Percentiles rank a stretch among this genome's conserved stretches.
phyloP scores from a whole-genome alignment of 1,140 invertebrate genomes.

The Ephestia elutella region DNA sequence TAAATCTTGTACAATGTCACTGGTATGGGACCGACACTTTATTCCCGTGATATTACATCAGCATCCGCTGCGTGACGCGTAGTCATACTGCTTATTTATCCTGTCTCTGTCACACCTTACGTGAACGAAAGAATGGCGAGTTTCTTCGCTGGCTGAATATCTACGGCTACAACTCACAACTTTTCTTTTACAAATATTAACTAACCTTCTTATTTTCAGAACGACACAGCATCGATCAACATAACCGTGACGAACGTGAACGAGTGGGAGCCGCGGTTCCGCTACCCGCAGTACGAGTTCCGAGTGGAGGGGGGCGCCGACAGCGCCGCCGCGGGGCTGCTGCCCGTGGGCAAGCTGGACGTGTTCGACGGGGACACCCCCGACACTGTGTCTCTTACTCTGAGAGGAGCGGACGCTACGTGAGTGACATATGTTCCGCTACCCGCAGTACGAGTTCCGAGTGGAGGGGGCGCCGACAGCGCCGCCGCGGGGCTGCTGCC shows the following conservation, averaged over 20 bases:
- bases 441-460: slow-evolving; percentile 90
- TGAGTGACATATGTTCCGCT: slow-evolving; percentile 72
- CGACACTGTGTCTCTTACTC: slow-evolving; percentile 80
- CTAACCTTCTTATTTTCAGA: slow-evolving; percentile 74
- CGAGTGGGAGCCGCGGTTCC: slow-evolving; percentile 93
- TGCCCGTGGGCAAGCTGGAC: slow-evolving; percentile 80
- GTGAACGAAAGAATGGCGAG: no score
- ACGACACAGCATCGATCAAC: slow-evolving; percentile 82
- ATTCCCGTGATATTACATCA: no score
- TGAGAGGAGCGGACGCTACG: slow-evolving; percentile 83
- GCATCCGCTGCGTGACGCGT: no score
- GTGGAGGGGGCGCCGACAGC: slow-evolving; percentile 71
- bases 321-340: slow-evolving; percentile 38
- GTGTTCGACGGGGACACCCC: slow-evolving; percentile 87
- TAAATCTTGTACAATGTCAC: no score
- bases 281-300: slow-evolving; percentile 91
- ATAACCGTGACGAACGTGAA: slow-evolving; percentile 91
- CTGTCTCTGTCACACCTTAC: no score
- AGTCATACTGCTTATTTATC: no score
- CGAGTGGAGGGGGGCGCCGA: slow-evolving; percentile 74
- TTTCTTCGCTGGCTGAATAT: no score
- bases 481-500: slow-evolving; percentile 40
- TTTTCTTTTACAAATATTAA: no score
- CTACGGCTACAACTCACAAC: no score
- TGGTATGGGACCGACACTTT: no score